Evolutionary conservation across 2,113 vertebrate species (phyloP).

Genomic region (Falco punctatus): DNA sequence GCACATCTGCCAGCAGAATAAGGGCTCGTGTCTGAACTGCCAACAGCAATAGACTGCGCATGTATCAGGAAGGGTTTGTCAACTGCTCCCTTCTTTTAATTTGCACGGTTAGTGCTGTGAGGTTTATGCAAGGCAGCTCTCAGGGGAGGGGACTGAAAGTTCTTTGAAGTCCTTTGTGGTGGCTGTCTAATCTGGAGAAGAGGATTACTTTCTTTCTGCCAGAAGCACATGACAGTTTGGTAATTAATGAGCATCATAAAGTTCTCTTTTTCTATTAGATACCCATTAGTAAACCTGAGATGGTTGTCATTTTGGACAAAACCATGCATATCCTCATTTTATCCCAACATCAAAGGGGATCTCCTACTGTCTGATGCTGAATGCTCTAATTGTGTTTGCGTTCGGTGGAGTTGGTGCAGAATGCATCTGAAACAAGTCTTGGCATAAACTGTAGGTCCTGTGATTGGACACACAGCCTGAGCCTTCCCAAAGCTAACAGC

Average conservation of each 20-base stretch:
- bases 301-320: constrained; percentile 95
- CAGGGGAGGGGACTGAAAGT: constrained; percentile 75
- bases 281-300: constrained; percentile 94
- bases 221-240: constrained; percentile 89
- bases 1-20: constrained; percentile 36
- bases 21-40: constrained; percentile 52
- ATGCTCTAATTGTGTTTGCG: constrained; percentile 93
- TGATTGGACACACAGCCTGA: constrained; percentile 65
- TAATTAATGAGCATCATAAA: constrained; percentile 98
- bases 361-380: constrained; percentile 93
- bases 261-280: constrained; percentile 94
- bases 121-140: constrained; percentile 85
- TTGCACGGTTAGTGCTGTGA: constrained; percentile 83
- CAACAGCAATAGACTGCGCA: constrained; percentile 53
- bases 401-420: constrained; percentile 65
- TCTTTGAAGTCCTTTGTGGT: constrained; percentile 94
- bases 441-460: constrained; percentile 46
- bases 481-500: constrained; percentile 55
- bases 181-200: constrained; percentile 90
- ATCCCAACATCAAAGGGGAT: constrained; percentile 95
- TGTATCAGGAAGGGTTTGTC: constrained; percentile 68
- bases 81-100: constrained; percentile 69
- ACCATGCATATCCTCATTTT: constrained; percentile 93
- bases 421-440: constrained; percentile 50
- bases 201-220: constrained; percentile 83